Conservation (phyloP, 2,797 vertebrate genomes). For the Sebastes iracundus region DNA sequence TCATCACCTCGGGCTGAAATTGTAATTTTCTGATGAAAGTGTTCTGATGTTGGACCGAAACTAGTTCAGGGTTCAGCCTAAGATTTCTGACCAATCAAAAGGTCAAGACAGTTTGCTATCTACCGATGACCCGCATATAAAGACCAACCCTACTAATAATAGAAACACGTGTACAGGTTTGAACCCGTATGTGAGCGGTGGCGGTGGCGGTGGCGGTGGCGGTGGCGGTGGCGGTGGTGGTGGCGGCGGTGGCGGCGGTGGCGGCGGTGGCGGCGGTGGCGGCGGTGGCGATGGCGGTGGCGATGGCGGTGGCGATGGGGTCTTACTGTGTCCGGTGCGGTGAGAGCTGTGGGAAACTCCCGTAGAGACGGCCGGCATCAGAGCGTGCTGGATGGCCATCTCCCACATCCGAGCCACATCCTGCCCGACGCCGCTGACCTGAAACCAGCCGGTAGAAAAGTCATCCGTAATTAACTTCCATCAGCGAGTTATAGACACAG, state of each 20-base stretch:
- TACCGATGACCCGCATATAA: neutral
- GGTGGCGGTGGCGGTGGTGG: no score
- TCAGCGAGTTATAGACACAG: no score
- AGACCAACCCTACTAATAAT: neutral
- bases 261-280: no score
- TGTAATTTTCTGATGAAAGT: no score
- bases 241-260: no score
- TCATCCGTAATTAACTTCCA: no score
- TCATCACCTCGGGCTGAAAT: no score
- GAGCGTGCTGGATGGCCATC: constrained; percentile 94
- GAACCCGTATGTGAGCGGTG: no score
- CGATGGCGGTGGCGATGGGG: no score
- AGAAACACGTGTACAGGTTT: neutral
- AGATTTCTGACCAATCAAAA: neutral
- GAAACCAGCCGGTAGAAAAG: neutral
- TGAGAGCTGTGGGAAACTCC: constrained; percentile 85
- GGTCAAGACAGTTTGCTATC: neutral
- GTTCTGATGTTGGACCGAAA: no score
- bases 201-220: no score
- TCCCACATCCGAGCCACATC: constrained; percentile 97
- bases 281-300: no score
- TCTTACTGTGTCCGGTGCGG: constrained; percentile 89
- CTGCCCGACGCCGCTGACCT: constrained; percentile 87
- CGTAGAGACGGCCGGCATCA: constrained; percentile 96
- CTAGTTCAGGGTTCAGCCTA: neutral